These are phyloP conservation scores for Drosophila bocqueti DNA, from an alignment of 1,140 invertebrate species.

Conservation along the genomic window DNA sequence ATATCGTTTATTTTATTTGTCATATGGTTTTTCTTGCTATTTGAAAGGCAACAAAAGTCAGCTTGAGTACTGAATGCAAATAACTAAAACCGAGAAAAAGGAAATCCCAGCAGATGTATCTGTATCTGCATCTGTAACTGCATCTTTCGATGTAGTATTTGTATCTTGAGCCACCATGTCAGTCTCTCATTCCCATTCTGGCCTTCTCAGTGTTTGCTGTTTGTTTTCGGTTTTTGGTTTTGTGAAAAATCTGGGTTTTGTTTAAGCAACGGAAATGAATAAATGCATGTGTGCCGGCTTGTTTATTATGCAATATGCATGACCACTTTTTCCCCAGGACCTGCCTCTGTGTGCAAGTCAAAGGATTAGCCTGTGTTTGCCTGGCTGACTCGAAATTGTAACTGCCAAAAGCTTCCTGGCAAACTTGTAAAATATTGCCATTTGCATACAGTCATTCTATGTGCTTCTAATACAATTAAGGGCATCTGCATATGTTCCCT, in stretches of 20 bases:
- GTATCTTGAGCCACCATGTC: constrained; percentile 53
- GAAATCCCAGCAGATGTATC: constrained; percentile 49
- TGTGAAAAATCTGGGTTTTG: constrained; percentile 33
- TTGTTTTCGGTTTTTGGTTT: constrained; percentile 46
- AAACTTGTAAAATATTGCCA: constrained; percentile 52
- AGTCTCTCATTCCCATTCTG: constrained; percentile 9
- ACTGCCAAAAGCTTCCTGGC: constrained; percentile 19
- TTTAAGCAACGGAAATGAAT: constrained; percentile 42
- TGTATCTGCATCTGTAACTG: constrained; percentile 27
- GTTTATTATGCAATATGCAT: constrained; percentile 77
- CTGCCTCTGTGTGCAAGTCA: constrained; percentile 12
- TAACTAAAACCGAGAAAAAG: constrained; percentile 40
- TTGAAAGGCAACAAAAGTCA: constrained; percentile 65
- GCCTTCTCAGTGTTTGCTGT: constrained; percentile 52
- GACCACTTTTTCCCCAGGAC: constrained; percentile 44
- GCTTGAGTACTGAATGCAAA: constrained; percentile 72
- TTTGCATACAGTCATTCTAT: constrained; percentile 41
- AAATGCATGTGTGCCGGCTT: constrained; percentile 37
- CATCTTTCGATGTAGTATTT: constrained; percentile 38
- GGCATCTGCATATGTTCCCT: constrained; percentile 28
- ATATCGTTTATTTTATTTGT: constrained; percentile 77
- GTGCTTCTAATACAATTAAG: constrained; percentile 63
- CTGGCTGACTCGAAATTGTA: constrained; percentile 18
- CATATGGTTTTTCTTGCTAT: constrained; percentile 58
- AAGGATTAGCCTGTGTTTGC: constrained; percentile 29